phyloP scores from a whole-genome alignment of 2,888 invertebrate genomes.

The Phaonia tiefii region DNA sequence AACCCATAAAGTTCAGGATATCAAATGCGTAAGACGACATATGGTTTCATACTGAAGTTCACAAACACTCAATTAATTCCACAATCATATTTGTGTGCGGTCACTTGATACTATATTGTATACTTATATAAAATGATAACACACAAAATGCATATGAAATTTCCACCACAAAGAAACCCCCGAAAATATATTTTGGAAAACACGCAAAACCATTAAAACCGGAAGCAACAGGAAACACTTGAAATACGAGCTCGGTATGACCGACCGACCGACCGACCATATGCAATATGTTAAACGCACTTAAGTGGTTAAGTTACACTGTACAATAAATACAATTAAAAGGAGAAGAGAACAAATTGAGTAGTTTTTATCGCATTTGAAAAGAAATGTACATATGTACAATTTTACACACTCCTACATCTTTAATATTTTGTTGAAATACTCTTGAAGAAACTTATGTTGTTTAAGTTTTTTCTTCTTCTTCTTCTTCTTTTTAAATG shows the following conservation, averaged over 20 bases:
- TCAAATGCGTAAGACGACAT: constrained; percentile 22
- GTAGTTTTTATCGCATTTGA: constrained; percentile 4
- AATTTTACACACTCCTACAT: too few relatives aligned
- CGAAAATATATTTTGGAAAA: not conserved
- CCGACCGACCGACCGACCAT: not conserved
- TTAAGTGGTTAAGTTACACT: constrained; percentile 6
- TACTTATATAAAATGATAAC: not conserved
- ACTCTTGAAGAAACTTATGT: too few relatives aligned
- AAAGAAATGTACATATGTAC: too few relatives aligned
- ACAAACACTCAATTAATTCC: constrained; percentile 33
- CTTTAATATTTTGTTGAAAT: too few relatives aligned
- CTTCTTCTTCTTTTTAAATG: too few relatives aligned
- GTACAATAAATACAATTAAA: not conserved
- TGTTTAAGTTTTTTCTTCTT: too few relatives aligned
- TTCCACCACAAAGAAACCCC: constrained; percentile 1
- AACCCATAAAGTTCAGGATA: too few relatives aligned
- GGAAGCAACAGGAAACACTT: constrained; percentile 35
- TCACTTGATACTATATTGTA: constrained; percentile 5
- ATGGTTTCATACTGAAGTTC: constrained; percentile 30
- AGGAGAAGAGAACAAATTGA: constrained; percentile 11
- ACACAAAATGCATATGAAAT: not conserved
- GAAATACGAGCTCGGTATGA: constrained; percentile 11
- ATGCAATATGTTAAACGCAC: not conserved
- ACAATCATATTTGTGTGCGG: constrained; percentile 4
- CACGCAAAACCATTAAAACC: constrained; percentile 23